Base-by-base conservation (phyloP, 2,797 vertebrate species). In the Xerus rutilus region DNA sequence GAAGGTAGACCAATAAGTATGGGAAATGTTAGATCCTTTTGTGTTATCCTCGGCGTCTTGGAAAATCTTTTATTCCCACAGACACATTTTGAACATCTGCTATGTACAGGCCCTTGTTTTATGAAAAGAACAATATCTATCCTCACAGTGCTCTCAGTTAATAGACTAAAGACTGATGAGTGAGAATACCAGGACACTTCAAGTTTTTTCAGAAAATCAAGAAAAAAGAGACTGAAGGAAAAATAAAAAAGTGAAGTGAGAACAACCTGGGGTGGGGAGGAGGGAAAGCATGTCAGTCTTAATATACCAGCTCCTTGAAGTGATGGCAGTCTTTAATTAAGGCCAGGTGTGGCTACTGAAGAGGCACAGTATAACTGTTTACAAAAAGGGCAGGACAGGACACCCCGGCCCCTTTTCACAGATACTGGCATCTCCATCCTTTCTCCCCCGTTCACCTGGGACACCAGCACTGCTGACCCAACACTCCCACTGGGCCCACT, bases 211-310 rank as follows among this genome's bases (percentile, higher is more conserved):
- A 72, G 35, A 18, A 4, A 86, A 49, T 39, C 69, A 62, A 12
- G 21, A 8, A 82, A 70, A 77, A 15, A 39, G 57, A 1, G 49
- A 81, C 43, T 62, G 4, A 39, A 67, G 43, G 74, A 64, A 70
- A 70, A 93, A 77, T 23, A 62, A 62, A 62, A 59, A 59, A 92
- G 21, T 86, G 5, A 92, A 91, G 32, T 30, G 14, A 91, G 35
- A 25, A 59, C 2, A 92, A 57, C 30, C 35, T 28, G 59, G 69
- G 39, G 39, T 39, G 39, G 39, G 39, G 39, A 39, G 39, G 39
- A 39, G 39, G 39, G 39, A 39, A 64, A 49, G 1, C 45, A 13
- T n/a, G 21, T 25, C 2, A 30, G 72, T n/a, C 18, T 67, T 64
- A 72, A 21, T 14, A 45, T n/a, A 25, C 25, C 23, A 39, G 6